Conservation (phyloP, 2,113 vertebrate species). For the Callipepla californica region DNA sequence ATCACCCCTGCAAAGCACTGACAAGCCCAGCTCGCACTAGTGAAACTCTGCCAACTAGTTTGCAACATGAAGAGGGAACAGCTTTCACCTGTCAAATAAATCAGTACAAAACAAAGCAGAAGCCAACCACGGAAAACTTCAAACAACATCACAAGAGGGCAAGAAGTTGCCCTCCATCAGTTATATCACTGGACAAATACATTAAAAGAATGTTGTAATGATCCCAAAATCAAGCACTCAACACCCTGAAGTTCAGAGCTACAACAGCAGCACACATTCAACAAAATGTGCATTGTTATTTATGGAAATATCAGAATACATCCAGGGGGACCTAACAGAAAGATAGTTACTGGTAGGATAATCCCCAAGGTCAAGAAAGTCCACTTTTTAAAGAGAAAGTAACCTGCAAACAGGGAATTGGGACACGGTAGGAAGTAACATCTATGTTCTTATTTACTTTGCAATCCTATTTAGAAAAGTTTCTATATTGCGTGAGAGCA, state of each 20-base stretch:
- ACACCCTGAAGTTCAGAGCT: not conserved
- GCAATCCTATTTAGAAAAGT: not conserved
- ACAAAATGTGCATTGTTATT: not conserved
- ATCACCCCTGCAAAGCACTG: not conserved
- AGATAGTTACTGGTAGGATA: not conserved
- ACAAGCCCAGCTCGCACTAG: not conserved
- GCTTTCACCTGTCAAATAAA: not conserved
- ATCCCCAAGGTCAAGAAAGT: not conserved
- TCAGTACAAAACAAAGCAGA: not conserved
- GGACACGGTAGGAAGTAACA: not conserved
- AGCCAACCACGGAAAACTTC: not conserved
- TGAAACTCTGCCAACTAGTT: not conserved
- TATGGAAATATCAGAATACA: not conserved
- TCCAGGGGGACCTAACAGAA: not conserved
- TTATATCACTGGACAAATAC: not conserved
- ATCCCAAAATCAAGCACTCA: not conserved
- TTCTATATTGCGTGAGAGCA: not conserved
- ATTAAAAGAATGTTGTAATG: not conserved
- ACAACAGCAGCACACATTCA: not conserved
- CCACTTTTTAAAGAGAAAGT: not conserved
- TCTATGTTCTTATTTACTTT: not conserved
- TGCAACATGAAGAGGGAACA: not conserved
- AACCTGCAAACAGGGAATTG: not conserved
- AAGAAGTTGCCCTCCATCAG: not conserved
- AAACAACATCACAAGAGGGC: not conserved